Evolutionary conservation across 2,113 vertebrate genomes (phyloP).

Genomic region (Gnathonemus longibarbis): DNA sequence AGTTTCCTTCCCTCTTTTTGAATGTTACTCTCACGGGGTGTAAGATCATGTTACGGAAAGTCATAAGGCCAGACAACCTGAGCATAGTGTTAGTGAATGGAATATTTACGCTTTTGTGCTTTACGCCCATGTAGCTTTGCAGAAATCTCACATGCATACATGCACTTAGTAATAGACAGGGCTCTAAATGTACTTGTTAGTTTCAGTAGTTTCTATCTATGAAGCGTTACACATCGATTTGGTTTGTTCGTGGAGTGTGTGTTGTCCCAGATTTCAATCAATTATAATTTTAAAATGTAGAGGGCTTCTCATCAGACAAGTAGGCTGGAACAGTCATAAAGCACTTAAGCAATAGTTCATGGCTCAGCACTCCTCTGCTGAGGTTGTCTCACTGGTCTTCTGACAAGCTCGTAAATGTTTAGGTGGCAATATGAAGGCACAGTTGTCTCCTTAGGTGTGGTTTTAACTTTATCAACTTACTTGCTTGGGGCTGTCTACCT

Average conservation of each 20-base stretch:
- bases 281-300: not conserved
- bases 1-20: not conserved
- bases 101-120: not conserved
- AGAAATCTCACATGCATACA: not conserved
- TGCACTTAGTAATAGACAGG: not conserved
- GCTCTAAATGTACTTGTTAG: not conserved
- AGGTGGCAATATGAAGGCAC: not conserved
- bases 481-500: not conserved
- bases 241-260: not conserved
- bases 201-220: not conserved
- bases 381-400: not conserved
- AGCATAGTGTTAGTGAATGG: not conserved
- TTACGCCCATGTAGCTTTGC: not conserved
- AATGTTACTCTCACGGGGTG: not conserved
- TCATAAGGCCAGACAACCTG: not conserved
- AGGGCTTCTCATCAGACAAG: not conserved
- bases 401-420: not conserved
- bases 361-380: not conserved
- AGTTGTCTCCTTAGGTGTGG: not conserved
- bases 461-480: not conserved
- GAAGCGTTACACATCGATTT: not conserved
- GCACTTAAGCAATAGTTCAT: not conserved
- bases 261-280: not conserved
- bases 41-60: not conserved
- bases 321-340: not conserved